Evolutionary conservation across 2,113 vertebrate species (phyloP), one percentile per base, ranked within the genome.

Genomic region (Choloepus hoffmanni): DNA sequence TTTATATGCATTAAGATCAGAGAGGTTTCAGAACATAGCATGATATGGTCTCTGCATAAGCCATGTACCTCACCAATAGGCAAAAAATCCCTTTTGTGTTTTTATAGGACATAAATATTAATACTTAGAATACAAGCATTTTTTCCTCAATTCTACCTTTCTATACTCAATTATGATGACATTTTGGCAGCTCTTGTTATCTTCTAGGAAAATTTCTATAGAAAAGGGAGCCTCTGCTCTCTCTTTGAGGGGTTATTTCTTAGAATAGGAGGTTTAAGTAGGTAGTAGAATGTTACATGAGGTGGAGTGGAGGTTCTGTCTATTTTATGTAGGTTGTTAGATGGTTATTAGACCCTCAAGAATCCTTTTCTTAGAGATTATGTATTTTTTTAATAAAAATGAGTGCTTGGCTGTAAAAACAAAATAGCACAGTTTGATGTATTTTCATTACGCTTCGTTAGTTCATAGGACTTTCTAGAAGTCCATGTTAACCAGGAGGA

Each of bases 231-330:
- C 68, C 21, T 79, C 40, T 82, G 63, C 18, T 65, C 43, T 84
- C 88, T 70, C 24, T 79, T 72, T 92, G 14, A 92, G n/a, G 18
- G 36, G 77, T 95, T 89, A 85, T 92, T 85, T 83, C 24, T 94
- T 76, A 67, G 12, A 88, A 0, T 45, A 50, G 15, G 62, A 93
- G 13, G 18, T 89, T 30, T 79, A 67, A 50, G 11, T 84, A 83
- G 18, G 23, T 93, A 92, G 6, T 70, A 91, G 74, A 85, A 60
- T 68, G 16, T 95, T 94, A 48, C 7, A 79, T 86, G 73, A 55
- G 77, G 13, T 85, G 30, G 5, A 70, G 78, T 90, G 10, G 45
- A 77, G 28, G 14, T 58, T 85, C 48, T 94, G 0, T 58, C 18
- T 68, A 7, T 87, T 73, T 82, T 77, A 48, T 92, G 43, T 28